Evolutionary conservation across 2,888 invertebrate genomes (phyloP).

Genomic region (Dexiosoma caninum): DNA sequence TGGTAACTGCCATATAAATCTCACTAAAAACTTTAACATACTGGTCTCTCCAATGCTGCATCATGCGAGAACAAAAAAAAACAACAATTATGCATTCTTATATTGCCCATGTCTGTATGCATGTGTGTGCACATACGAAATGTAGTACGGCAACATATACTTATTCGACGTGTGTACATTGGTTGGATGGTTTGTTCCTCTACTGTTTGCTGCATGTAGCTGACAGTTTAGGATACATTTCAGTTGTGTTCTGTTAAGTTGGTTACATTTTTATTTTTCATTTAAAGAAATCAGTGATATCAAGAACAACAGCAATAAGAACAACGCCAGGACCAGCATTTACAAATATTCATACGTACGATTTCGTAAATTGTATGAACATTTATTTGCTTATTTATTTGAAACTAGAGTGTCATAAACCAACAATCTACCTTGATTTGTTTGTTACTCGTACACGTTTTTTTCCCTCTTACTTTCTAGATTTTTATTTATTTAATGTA

Average conservation of each 20-base stretch:
- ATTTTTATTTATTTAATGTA: constrained; percentile 47
- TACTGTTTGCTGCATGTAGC: not conserved
- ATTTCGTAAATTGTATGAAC: constrained; percentile 34
- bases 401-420: constrained; percentile 62
- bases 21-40: constrained; percentile 56
- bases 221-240: constrained; percentile 49
- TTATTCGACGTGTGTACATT: not conserved
- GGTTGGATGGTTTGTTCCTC: constrained; percentile 16
- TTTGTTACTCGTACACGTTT: constrained; percentile 22
- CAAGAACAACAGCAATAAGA: constrained; percentile 12
- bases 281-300: constrained; percentile 53
- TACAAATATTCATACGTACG: constrained; percentile 23
- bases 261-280: constrained; percentile 42
- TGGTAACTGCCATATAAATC: constrained; percentile 69
- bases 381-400: constrained; percentile 53
- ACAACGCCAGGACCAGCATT: not conserved
- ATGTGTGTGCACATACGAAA: not conserved
- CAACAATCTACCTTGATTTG: constrained; percentile 61
- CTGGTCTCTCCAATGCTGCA: constrained; percentile 32
- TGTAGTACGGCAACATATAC: constrained; percentile 31
- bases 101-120: too few relatives aligned
- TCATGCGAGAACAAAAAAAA: not conserved
- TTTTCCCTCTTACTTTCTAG: not conserved
- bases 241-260: constrained; percentile 24
- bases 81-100: not conserved